phyloP scores from a whole-genome alignment of 2,888 invertebrate species.

The Diploptera punctata region DNA sequence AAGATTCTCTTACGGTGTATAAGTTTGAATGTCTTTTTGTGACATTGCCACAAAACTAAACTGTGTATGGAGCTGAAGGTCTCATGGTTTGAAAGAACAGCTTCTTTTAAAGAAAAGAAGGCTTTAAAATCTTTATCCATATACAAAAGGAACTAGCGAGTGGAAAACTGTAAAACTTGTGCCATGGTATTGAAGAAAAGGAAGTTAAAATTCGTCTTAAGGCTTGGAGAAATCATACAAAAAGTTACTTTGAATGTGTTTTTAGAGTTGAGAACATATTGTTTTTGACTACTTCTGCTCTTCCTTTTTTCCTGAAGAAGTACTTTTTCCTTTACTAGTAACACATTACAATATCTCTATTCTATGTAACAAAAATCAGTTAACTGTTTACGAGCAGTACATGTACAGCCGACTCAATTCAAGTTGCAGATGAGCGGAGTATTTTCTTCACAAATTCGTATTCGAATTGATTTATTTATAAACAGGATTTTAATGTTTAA shows the following conservation, averaged over 20 bases:
- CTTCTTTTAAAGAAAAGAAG: neutral
- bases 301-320: neutral
- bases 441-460: no score
- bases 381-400: no score
- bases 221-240: neutral
- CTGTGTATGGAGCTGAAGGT: constrained; percentile 2
- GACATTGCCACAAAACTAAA: neutral
- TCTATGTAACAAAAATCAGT: neutral
- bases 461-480: no score
- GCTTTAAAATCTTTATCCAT: constrained; percentile 20
- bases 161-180: neutral
- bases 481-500: no score
- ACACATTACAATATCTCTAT: neutral
- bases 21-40: constrained; percentile 27
- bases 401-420: no score
- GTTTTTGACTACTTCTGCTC: neutral
- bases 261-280: neutral
- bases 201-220: neutral
- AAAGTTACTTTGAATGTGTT: neutral
- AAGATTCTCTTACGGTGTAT: constrained; percentile 12
- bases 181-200: neutral
- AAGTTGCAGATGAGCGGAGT: no score
- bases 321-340: neutral
- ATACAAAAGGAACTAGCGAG: constrained; percentile 5
- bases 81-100: constrained; percentile 1